Evolutionary conservation across 2,888 invertebrate genomes (phyloP).

Genomic region (Leptinotarsa juncta): DNA sequence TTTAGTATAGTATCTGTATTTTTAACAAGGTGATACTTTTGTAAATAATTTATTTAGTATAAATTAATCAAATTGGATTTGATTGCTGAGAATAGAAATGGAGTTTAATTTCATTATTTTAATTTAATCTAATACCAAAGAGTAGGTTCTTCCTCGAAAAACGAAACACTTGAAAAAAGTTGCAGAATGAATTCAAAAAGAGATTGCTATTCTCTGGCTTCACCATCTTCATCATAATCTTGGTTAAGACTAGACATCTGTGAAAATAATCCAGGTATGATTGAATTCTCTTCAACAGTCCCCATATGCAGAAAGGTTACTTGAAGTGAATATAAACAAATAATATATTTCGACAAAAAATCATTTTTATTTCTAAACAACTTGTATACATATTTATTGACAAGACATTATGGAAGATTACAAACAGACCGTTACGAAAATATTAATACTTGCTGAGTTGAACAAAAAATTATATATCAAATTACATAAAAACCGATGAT

Average conservation of each 20-base stretch:
- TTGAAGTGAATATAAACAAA: neutral
- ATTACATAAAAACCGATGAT: conserved; percentile 22
- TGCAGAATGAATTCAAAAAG: neutral
- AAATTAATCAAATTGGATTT: conserved; percentile 1
- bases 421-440: conserved; percentile 60
- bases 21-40: conserved; percentile 9
- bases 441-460: conserved; percentile 45
- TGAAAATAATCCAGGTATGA: too few relatives aligned
- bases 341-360: conserved; percentile 25
- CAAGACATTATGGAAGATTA: conserved; percentile 63
- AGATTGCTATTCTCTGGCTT: too few relatives aligned
- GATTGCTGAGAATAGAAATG: neutral
- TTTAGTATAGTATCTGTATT: conserved; percentile 6
- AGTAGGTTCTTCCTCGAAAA: neutral
- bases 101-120: neutral
- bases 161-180: neutral
- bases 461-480: conserved; percentile 28
- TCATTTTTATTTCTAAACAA: conserved; percentile 41
- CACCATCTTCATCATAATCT: too few relatives aligned
- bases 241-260: too few relatives aligned
- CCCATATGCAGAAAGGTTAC: too few relatives aligned
- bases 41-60: conserved; percentile 18
- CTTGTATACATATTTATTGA: conserved; percentile 59
- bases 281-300: too few relatives aligned
- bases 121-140: neutral